These are phyloP conservation scores for Sabatieria punctata DNA, from an alignment of 2,888 invertebrate species.

Conservation along the genomic window DNA sequence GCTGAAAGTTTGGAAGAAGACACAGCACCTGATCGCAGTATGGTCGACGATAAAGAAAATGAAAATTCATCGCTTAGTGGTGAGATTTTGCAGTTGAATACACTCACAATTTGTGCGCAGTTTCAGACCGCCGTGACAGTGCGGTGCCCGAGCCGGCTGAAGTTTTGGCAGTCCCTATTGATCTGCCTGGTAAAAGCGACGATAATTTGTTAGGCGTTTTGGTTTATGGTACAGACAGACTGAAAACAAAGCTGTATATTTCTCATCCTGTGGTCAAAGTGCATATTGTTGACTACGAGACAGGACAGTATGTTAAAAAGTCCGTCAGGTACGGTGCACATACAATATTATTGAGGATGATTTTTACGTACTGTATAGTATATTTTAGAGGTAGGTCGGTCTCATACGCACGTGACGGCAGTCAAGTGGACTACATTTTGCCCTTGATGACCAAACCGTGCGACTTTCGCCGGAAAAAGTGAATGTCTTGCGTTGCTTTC, in stretches of 20 bases:
- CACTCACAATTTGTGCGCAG: no score
- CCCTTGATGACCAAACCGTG: slow-evolving; percentile 8
- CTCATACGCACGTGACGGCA: neutral
- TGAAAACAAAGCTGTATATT: slow-evolving; percentile 9
- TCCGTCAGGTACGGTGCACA: neutral
- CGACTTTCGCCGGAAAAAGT: neutral
- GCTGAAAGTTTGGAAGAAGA: no score
- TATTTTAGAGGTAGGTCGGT: neutral
- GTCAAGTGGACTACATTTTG: slow-evolving; percentile 3
- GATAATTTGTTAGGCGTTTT: neutral
- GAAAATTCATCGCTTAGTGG: no score
- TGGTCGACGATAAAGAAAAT: no score
- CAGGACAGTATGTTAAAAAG: slow-evolving; percentile 5
- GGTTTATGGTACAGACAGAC: slow-evolving; percentile 5
- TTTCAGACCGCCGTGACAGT: no score
- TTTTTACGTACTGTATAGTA: no score
- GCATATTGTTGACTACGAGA: slow-evolving; percentile 5
- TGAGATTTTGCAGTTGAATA: no score
- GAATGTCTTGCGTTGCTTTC: neutral
- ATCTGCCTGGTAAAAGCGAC: no score
- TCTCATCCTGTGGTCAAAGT: slow-evolving; percentile 6
- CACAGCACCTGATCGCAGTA: no score
- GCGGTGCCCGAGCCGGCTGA: no score
- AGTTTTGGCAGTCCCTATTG: no score
- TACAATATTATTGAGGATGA: neutral